phyloP scores from a whole-genome alignment of 2,113 vertebrate species.

The human (Homo sapiens) region GRCh38 chr4:183158001-183158500 shows the following conservation, averaged over 20 bases:
- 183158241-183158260: not conserved
- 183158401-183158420: not conserved
- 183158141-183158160: not conserved
- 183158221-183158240: rapidly evolving
- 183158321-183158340: not conserved
- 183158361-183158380: not conserved
- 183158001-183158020: too few species aligned
- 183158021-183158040: not conserved
- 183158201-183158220: not conserved
- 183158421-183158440: not conserved
- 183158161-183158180: not conserved
- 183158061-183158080: not conserved
- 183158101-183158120: not conserved
- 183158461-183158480: not conserved
- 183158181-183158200: not conserved
- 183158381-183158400: not conserved
- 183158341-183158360: not conserved
- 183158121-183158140: not conserved
- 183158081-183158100: not conserved
- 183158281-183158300: not conserved
- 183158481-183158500: not conserved
- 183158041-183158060: not conserved
- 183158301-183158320: not conserved
- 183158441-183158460: too few species aligned
- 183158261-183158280: not conserved